Percentiles rank a stretch among this genome's conserved stretches.
Evolutionary conservation across 2,113 vertebrate genomes (phyloP).

Genomic region (Tichodroma muraria): DNA sequence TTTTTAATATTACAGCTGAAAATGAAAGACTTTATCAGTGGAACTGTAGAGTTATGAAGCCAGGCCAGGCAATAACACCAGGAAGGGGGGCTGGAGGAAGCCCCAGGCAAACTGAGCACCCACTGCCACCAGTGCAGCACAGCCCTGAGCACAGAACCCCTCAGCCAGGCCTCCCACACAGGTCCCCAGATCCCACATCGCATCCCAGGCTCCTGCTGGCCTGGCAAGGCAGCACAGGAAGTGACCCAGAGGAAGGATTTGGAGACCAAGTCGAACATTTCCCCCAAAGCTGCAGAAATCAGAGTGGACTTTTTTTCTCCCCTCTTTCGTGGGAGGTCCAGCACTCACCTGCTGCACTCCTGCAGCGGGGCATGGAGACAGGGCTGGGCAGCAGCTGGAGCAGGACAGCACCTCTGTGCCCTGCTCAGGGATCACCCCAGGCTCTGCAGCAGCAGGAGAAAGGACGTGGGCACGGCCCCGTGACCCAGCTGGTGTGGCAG

Average conservation of each 20-base stretch:
- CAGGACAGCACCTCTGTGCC: not conserved
- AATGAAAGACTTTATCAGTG: conserved; percentile 5
- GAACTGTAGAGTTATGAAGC: not conserved
- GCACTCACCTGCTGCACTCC: not conserved
- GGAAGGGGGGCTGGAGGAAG: not conserved
- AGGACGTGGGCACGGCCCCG: not conserved
- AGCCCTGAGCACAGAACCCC: not conserved
- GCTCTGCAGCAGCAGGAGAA: not conserved
- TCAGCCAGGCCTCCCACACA: not conserved
- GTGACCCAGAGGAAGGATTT: not conserved
- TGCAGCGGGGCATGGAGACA: not conserved
- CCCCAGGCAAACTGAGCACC: not conserved
- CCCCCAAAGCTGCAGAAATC: not conserved
- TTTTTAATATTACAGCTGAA: not conserved
- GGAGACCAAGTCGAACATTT: not conserved
- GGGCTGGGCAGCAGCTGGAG: not conserved
- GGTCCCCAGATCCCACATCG: not conserved
- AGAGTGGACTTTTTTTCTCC: not conserved
- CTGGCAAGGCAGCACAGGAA: not conserved
- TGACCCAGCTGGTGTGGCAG: not conserved
- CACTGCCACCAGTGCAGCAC: not conserved
- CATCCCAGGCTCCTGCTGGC: not conserved
- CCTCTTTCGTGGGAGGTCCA: not conserved
- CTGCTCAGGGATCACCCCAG: not conserved
- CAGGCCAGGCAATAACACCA: not conserved